phyloP scores from a whole-genome alignment of 2,113 vertebrate genomes.

The Mus musculus region GRCm39 chr9:48167501-48168000 shows the following conservation, averaged over 20 bases:
- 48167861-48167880: neutral
- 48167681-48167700: neutral
- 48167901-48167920: accelerated
- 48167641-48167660: neutral
- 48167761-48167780: neutral
- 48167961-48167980: accelerated
- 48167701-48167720: neutral
- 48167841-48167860: neutral
- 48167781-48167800: neutral
- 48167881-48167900: no score
- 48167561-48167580: no score
- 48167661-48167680: neutral
- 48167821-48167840: neutral
- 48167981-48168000: accelerated
- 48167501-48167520: neutral
- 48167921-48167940: accelerated
- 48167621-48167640: neutral
- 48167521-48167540: neutral
- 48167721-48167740: neutral
- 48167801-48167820: neutral
- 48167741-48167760: neutral
- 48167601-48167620: no score
- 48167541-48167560: neutral
- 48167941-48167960: accelerated
- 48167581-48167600: neutral